Conservation (phyloP, 2,888 invertebrate genomes). For the Campopleginae sp. region DNA sequence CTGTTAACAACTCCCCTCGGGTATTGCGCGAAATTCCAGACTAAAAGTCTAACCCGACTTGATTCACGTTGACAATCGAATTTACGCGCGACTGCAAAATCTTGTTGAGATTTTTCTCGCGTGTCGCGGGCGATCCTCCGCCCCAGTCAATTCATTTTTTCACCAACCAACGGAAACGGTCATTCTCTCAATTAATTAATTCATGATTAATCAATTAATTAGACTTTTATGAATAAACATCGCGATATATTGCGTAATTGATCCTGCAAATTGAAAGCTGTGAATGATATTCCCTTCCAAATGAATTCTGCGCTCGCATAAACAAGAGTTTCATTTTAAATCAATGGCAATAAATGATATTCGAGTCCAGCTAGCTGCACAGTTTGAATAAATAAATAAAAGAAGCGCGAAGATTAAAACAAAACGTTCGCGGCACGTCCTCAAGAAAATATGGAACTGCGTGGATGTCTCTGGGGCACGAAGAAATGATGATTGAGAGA, state of each 20-base stretch:
- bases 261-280: neutral
- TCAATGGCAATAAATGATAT: neutral
- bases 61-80: constrained; percentile 63
- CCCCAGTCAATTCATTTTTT: neutral
- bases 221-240: neutral
- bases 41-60: constrained; percentile 11
- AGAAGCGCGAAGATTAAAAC: constrained; percentile 1
- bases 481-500: constrained; percentile 18
- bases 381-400: neutral
- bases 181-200: neutral
- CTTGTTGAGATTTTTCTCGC: constrained; percentile 41
- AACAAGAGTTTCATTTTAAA: neutral
- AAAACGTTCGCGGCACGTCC: neutral
- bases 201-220: neutral
- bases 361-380: neutral
- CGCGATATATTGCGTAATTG: neutral
- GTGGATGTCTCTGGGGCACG: neutral
- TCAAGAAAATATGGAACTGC: neutral
- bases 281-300: neutral
- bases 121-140: neutral
- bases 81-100: constrained; percentile 48
- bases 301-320: neutral
- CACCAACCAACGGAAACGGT: neutral
- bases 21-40: constrained; percentile 55
- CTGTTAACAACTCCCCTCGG: constrained; percentile 39